Percentiles rank a stretch among this genome's conserved stretches.
phyloP scores from a whole-genome alignment of 2,113 vertebrate species.

The Dromiciops gliroides region DNA sequence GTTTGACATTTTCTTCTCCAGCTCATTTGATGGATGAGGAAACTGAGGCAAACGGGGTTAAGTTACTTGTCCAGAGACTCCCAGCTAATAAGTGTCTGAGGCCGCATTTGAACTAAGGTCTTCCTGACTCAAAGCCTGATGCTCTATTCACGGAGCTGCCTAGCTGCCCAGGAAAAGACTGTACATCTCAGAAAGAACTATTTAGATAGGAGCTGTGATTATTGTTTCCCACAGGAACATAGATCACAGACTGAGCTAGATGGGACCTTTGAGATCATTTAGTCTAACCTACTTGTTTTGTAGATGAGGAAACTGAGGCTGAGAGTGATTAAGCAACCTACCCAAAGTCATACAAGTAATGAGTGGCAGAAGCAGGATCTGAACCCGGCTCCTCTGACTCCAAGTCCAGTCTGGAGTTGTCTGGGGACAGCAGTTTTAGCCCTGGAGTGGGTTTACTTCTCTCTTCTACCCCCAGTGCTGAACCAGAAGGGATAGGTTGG shows the following conservation, averaged over 20 bases:
- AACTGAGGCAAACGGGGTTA: background rate
- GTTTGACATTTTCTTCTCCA: background rate
- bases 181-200: too few relatives aligned
- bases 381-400: background rate
- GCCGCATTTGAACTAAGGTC: background rate
- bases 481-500: background rate
- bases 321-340: background rate
- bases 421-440: background rate
- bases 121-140: background rate
- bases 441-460: background rate
- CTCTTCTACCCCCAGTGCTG: background rate
- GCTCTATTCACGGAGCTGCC: background rate
- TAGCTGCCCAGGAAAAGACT: too few relatives aligned
- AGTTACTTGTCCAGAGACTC: too few relatives aligned
- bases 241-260: too few relatives aligned
- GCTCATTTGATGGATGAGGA: background rate
- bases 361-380: background rate
- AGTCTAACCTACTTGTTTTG: too few relatives aligned
- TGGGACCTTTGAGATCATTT: too few relatives aligned
- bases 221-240: too few relatives aligned
- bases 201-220: too few relatives aligned
- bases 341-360: background rate
- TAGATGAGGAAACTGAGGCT: too few relatives aligned
- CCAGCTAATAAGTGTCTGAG: background rate
- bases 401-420: background rate